phyloP scores from a whole-genome alignment of 1,140 invertebrate species.

The Bombus waltoni region DNA sequence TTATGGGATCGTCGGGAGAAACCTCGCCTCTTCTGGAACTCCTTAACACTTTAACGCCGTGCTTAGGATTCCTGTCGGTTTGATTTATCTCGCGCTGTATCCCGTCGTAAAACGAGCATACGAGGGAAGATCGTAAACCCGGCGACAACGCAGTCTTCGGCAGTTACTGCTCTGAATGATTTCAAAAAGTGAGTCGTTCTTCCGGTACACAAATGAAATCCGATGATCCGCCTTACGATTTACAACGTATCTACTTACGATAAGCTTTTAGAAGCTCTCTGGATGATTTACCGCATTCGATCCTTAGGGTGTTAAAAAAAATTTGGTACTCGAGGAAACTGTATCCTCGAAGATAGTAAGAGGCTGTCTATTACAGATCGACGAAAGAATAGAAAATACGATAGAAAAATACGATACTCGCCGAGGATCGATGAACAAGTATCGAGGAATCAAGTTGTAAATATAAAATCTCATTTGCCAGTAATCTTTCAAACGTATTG shows the following conservation, averaged over 20 bases:
- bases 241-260: no score
- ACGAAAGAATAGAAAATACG: no score
- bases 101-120: constrained; percentile 34
- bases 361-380: no score
- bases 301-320: no score
- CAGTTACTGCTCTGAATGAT: neutral
- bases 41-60: constrained; percentile 62
- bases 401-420: no score
- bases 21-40: constrained; percentile 60
- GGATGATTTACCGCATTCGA: neutral
- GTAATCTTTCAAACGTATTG: neutral
- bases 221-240: neutral
- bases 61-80: constrained; percentile 58
- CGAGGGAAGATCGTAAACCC: constrained; percentile 19
- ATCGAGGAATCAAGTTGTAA: neutral
- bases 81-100: constrained; percentile 61
- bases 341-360: no score
- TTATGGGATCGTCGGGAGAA: constrained; percentile 55
- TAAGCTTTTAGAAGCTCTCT: neutral
- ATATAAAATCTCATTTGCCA: constrained; percentile 3
- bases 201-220: neutral
- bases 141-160: constrained; percentile 12
- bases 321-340: no score
- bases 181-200: neutral
- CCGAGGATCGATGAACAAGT: neutral